Conservation (phyloP, 2,888 invertebrate species). For the Leucophenga montana region DNA sequence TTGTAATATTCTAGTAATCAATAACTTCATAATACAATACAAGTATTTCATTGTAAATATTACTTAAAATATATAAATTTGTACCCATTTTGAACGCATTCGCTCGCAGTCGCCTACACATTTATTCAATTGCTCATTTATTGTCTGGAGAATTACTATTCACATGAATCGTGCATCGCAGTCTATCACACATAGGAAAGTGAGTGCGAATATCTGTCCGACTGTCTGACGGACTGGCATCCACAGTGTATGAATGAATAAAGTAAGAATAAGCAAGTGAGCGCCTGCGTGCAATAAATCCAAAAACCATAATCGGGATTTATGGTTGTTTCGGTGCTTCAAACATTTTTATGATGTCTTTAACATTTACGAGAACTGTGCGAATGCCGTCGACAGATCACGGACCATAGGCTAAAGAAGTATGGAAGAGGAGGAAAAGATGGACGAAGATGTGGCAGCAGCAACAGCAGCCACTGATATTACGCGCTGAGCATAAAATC, state of each 20-base stretch:
- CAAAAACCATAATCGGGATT: conserved; percentile 66
- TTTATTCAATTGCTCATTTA: too few species aligned
- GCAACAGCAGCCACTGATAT: conserved; percentile 56
- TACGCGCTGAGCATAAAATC: conserved; percentile 60
- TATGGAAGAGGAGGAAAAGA: conserved; percentile 28
- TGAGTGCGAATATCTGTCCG: neutral
- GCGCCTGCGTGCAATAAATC: conserved; percentile 58
- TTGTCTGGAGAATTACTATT: too few species aligned
- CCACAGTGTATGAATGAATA: too few species aligned
- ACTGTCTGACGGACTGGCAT: too few species aligned
- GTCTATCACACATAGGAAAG: neutral
- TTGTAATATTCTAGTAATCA: too few species aligned
- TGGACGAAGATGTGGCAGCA: conserved; percentile 37
- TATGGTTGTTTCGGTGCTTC: conserved; percentile 62
- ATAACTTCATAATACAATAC: too few species aligned
- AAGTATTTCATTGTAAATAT: too few species aligned
- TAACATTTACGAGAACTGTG: conserved; percentile 60
- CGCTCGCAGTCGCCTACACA: too few species aligned
- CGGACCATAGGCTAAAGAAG: neutral
- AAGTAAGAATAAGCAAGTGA: neutral
- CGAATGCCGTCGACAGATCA: conserved; percentile 29
- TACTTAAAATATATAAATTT: too few species aligned
- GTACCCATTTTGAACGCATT: too few species aligned
- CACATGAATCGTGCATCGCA: too few species aligned
- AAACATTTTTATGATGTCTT: conserved; percentile 67